Evolutionary conservation across 2,113 vertebrate genomes (phyloP).

Genomic region (Xiphorhynchus elegans): DNA sequence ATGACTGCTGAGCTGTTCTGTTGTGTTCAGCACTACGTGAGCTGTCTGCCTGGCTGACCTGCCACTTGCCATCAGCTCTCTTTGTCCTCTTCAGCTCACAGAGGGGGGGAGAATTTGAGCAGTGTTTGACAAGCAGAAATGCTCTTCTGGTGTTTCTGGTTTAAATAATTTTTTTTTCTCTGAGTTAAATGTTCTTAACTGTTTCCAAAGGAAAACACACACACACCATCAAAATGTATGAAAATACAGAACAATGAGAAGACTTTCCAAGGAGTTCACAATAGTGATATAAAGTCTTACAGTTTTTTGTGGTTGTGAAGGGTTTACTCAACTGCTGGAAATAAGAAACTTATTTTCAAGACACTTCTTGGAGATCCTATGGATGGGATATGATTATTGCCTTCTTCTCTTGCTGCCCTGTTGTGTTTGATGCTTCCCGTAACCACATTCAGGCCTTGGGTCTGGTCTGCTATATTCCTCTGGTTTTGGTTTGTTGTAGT

Average conservation of each 20-base stretch:
- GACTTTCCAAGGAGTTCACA: not conserved
- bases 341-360: not conserved
- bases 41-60: not conserved
- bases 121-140: not conserved
- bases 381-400: too few species aligned
- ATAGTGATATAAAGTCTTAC: not conserved
- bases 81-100: not conserved
- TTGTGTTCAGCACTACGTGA: not conserved
- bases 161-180: not conserved
- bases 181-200: not conserved
- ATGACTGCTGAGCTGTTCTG: not conserved
- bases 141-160: not conserved
- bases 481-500: not conserved
- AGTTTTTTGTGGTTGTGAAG: not conserved
- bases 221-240: fast-evolving
- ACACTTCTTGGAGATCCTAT: not conserved
- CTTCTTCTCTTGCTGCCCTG: not conserved
- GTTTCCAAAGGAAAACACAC: not conserved
- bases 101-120: not conserved
- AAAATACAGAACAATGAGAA: not conserved
- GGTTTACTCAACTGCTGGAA: not conserved
- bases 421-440: not conserved
- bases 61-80: not conserved
- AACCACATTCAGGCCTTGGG: not conserved
- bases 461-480: not conserved